Evolutionary conservation across 2,797 vertebrate genomes (phyloP).

Genomic region (Syndactyla subalaris): DNA sequence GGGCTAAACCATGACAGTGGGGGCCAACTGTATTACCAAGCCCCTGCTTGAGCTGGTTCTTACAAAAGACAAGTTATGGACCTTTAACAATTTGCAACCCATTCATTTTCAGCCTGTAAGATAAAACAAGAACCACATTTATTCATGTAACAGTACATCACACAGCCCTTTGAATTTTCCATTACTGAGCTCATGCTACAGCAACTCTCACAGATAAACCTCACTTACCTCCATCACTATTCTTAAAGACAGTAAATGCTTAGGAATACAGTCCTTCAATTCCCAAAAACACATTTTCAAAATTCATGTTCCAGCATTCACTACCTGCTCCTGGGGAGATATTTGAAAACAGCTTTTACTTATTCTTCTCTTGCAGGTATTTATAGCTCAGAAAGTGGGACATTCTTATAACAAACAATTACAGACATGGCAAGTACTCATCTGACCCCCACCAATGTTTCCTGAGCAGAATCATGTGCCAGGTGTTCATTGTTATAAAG

Average conservation of each 20-base stretch:
- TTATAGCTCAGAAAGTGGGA: slow-evolving; percentile 18
- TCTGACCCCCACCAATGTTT: neutral
- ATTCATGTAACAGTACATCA: neutral
- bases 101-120: neutral
- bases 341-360: neutral
- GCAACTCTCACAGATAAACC: neutral
- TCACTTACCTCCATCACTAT: neutral
- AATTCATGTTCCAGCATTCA: neutral
- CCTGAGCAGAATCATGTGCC: neutral
- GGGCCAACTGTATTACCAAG: neutral
- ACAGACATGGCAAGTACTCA: neutral
- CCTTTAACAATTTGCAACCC: neutral
- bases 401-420: slow-evolving; percentile 4
- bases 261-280: neutral
- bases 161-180: neutral
- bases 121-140: slow-evolving; percentile 22
- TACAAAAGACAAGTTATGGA: neutral
- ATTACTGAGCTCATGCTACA: neutral
- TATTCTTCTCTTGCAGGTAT: neutral
- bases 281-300: slow-evolving; percentile 5
- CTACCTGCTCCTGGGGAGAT: slow-evolving; percentile 9
- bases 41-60: neutral
- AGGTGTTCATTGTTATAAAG: slow-evolving; percentile 29
- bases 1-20: neutral
- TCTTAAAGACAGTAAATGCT: neutral